Evolutionary conservation across 2,888 invertebrate genomes (phyloP), one percentile per base, ranked within the genome.

Genomic region (Drosophila nr. perissopoda): DNA sequence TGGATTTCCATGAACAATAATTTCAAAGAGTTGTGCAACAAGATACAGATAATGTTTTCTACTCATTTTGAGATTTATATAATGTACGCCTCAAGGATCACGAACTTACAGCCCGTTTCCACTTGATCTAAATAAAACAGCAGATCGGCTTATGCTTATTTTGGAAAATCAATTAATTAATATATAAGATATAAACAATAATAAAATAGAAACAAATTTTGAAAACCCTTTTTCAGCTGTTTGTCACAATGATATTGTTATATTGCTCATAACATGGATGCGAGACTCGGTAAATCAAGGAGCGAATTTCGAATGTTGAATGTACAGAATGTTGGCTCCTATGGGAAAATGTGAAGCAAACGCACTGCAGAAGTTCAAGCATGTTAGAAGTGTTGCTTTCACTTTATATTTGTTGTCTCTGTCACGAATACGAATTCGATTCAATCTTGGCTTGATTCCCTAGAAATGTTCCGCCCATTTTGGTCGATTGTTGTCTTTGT

Each of bases 391-490:
- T 21, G 46, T 46, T 25, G 25, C 46, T 8, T 25, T 25, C 46
- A 46, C 16, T 2, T 25, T 16, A 4, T 16, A 16, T 25, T 4
- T 21, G 21, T 16, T 46, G 46, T 46, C 2, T 5, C 21, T 42
- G 42, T 21, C 42, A 21, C 42, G 42, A 42, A 42, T 42, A 42
- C 42, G 21, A 31, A n/a, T 65, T 65, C 67, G 66, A 54, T 38
- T 13, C 10, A 27, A 13, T 40, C 33, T 40, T 29, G 38, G 27
- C 46, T 27, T 34, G 57, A 38, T 8, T 66, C 49, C 40, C 60
- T 42, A 42, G 48, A 53, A 42, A 58, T 49, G 49, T 31, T 48
- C 48, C 33, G 25, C 33, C 42, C 53, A 64, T 56, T 79, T 78
- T 68, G 46, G 64, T 52, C 29, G 18, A 51, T 58, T 65, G 49